Evolutionary conservation across 2,113 vertebrate genomes (phyloP).

Genomic region (Azemiops feae): DNA sequence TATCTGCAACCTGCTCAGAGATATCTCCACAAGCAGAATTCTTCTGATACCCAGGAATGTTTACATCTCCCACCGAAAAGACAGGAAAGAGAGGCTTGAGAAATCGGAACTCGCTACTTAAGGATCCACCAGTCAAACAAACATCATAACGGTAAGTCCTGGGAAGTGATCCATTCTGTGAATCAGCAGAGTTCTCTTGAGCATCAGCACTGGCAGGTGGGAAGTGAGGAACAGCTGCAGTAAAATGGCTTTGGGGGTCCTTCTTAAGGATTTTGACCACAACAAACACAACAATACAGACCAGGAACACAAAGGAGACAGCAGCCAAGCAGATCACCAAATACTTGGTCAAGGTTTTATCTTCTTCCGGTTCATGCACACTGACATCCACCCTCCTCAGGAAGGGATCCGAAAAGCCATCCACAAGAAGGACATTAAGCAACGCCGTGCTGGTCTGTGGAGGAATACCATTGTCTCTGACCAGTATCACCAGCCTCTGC

Average conservation of each 20-base stretch:
- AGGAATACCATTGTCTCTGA: no score
- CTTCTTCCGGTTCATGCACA: slow-evolving; percentile 66
- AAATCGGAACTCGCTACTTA: neutral
- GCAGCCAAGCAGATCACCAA: slow-evolving; percentile 68
- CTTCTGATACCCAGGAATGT: slow-evolving; percentile 31
- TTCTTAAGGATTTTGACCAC: slow-evolving; percentile 61
- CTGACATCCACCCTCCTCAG: slow-evolving; percentile 71
- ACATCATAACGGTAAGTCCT: slow-evolving; percentile 61
- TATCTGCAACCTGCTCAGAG: neutral
- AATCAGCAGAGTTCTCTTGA: neutral
- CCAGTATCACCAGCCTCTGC: no score
- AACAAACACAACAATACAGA: slow-evolving; percentile 72
- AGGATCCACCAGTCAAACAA: slow-evolving; percentile 53
- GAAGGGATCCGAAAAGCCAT: slow-evolving; percentile 71
- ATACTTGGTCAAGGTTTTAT: slow-evolving; percentile 64
- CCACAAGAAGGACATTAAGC: slow-evolving; percentile 73
- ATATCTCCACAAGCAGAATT: neutral
- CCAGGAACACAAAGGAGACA: slow-evolving; percentile 66
- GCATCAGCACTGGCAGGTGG: neutral
- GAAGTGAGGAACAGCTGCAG: slow-evolving; percentile 9
- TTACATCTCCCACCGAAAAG: neutral
- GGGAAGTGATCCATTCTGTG: slow-evolving; percentile 28
- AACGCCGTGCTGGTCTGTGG: slow-evolving; percentile 73
- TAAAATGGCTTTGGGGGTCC: slow-evolving; percentile 33
- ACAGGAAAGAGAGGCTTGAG: neutral